These are phyloP conservation scores for Cephus pulcher DNA, from an alignment of 2,888 invertebrate genomes.

Conservation along the genomic window DNA sequence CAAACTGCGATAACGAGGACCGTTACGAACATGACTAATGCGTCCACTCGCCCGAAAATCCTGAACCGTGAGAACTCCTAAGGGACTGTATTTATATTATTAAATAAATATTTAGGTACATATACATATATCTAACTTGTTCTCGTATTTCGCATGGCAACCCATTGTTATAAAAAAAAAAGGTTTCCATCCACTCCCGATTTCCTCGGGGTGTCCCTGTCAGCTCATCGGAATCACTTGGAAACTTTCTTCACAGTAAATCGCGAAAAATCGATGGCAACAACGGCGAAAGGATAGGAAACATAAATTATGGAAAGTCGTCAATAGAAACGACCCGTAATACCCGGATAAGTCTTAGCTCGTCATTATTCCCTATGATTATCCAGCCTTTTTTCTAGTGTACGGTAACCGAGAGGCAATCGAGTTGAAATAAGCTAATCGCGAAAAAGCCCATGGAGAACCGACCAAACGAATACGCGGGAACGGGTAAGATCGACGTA, in stretches of 20 bases:
- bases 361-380: not conserved
- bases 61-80: not conserved
- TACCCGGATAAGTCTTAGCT: not conserved
- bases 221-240: not conserved
- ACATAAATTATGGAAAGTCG: constrained; percentile 3
- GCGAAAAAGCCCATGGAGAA: not conserved
- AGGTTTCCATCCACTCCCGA: not conserved
- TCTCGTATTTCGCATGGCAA: not conserved
- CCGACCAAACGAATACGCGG: not conserved
- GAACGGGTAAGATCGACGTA: not conserved
- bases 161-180: not conserved
- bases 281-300: not conserved
- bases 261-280: not conserved
- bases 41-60: not conserved
- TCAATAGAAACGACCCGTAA: not conserved
- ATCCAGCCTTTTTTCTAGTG: not conserved
- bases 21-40: constrained; percentile 60
- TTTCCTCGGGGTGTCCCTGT: not conserved
- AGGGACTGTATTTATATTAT: not conserved
- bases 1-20: constrained; percentile 34
- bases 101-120: not conserved
- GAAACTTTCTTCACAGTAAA: not conserved
- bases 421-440: not conserved
- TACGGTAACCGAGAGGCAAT: not conserved
- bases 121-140: not conserved